Conservation (phyloP, 2,113 vertebrate genomes). For the Lagopus leucura region DNA sequence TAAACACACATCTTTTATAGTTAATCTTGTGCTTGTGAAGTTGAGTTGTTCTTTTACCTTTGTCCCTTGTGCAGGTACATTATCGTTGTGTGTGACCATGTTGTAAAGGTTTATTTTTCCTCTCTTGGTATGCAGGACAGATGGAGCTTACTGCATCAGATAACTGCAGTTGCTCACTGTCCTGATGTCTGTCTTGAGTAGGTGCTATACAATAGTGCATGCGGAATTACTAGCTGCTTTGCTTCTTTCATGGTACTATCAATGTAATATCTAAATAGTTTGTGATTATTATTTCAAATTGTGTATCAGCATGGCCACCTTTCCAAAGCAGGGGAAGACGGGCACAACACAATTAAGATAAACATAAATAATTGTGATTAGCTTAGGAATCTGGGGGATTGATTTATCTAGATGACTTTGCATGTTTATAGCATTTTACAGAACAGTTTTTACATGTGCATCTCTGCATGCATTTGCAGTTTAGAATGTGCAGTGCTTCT, state of each 20-base stretch:
- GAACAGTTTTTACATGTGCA: background rate
- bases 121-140: background rate
- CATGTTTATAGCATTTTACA: background rate
- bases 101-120: background rate
- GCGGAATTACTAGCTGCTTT: background rate
- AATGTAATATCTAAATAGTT: background rate
- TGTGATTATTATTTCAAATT: background rate
- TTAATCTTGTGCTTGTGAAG: background rate
- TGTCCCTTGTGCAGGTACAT: background rate
- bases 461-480: background rate
- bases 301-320: background rate
- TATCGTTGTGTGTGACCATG: background rate
- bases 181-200: background rate
- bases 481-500: background rate
- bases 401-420: background rate
- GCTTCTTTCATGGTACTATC: background rate
- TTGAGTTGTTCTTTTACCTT: background rate
- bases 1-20: background rate
- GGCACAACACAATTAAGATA: accelerated
- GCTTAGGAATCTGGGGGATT: background rate
- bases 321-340: background rate
- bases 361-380: background rate
- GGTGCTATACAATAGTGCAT: background rate
- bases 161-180: background rate
- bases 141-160: background rate